phyloP scores from a whole-genome alignment of 2,113 vertebrate species.

The Triplophysa dalaica region DNA sequence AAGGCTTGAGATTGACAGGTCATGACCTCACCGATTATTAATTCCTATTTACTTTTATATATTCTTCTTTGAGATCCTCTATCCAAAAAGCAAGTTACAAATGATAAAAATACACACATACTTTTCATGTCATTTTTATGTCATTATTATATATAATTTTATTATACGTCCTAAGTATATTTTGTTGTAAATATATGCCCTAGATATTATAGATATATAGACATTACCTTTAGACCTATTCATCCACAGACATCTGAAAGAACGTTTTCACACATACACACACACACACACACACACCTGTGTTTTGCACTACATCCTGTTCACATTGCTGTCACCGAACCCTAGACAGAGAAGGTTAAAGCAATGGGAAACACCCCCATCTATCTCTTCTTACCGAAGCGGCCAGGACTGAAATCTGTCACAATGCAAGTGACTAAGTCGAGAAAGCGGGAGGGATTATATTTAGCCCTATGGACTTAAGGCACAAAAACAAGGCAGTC shows the following conservation, averaged over 20 bases:
- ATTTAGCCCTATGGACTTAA: constrained; percentile 71
- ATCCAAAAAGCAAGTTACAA: not conserved
- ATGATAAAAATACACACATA: not conserved
- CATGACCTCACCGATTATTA: not conserved
- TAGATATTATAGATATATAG: no score
- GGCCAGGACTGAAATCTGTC: constrained; percentile 30
- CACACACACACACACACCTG: not conserved
- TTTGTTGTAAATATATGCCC: no score
- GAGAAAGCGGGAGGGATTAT: constrained; percentile 61
- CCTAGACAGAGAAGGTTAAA: constrained; percentile 50
- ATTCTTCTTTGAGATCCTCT: not conserved
- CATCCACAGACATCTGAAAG: not conserved
- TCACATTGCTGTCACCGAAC: constrained; percentile 8
- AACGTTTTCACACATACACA: constrained; percentile 40
- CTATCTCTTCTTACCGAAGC: constrained; percentile 18
- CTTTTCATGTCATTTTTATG: not conserved
- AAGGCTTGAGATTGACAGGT: not conserved
- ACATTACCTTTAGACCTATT: not conserved
- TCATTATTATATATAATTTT: no score
- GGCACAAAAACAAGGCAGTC: constrained; percentile 51
- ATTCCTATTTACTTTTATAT: not conserved
- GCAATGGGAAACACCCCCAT: constrained; percentile 52
- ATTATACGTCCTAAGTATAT: no score
- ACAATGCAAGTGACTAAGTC: constrained; percentile 14
- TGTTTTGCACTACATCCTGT: constrained; percentile 46